A percentile compares a stretch with the other conserved stretches of the same genome.
These are phyloP conservation scores for Crossocerus cetratus DNA, from an alignment of 2,888 invertebrate genomes.

Conservation along the genomic window DNA sequence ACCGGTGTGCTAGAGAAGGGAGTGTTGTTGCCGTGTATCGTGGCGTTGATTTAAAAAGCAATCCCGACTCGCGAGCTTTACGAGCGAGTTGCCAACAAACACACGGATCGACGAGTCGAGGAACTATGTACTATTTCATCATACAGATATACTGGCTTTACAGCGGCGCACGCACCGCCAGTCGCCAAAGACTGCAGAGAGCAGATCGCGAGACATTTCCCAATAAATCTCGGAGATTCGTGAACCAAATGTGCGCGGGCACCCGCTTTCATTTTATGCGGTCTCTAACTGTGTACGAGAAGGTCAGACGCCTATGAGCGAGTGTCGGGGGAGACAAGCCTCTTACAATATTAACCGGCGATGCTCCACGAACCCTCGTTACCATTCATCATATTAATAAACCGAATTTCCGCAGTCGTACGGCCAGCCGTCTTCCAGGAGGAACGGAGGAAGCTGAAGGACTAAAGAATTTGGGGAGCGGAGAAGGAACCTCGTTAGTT, in stretches of 20 bases:
- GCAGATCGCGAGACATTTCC: slow-evolving; percentile 23
- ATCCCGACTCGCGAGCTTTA: background rate
- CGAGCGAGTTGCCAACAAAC: background rate
- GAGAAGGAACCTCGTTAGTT: too few relatives aligned
- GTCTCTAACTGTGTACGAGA: slow-evolving; percentile 32
- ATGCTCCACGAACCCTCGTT: slow-evolving; percentile 47
- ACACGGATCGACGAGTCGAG: background rate
- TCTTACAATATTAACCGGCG: slow-evolving; percentile 57
- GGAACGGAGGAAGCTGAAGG: too few relatives aligned
- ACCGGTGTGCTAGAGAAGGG: too few relatives aligned
- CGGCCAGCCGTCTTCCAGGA: too few relatives aligned
- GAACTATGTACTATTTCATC: too few relatives aligned
- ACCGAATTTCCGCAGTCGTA: slow-evolving; percentile 41
- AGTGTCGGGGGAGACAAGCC: slow-evolving; percentile 53
- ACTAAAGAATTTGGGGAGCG: too few relatives aligned
- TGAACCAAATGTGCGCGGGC: slow-evolving; percentile 36
- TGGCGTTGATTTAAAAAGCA: background rate
- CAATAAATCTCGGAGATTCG: slow-evolving; percentile 52
- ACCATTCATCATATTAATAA: slow-evolving; percentile 65
- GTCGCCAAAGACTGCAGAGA: background rate
- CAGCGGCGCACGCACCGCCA: background rate
- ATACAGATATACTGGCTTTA: background rate
- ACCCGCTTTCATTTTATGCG: slow-evolving; percentile 52
- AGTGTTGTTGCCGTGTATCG: background rate
- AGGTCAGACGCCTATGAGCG: slow-evolving; percentile 58